Evolutionary conservation across 1,140 invertebrate species (phyloP), one percentile per base, ranked within the genome.

Genomic region (Lucilia cuprina): DNA sequence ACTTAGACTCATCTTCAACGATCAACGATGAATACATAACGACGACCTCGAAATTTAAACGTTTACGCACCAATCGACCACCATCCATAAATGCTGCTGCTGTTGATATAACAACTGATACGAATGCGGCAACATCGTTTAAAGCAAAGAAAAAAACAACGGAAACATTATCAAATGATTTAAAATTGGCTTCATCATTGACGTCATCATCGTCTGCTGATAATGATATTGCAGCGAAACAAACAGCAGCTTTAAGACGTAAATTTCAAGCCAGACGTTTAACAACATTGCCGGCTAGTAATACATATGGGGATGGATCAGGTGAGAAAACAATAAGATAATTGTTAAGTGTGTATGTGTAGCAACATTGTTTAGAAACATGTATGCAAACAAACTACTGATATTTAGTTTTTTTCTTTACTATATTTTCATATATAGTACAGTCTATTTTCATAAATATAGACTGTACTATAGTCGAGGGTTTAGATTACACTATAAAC

Each of bases 181-280:
- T 75, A n/a, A 74, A 50, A n/a, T 70, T 50, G 83, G 86, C 87
- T 77, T 85, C 87, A 85, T 82, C 84, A 82, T 78, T 83, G 77
- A 82, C 86, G 75, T 65, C 83, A 82, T 34, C 82, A 21, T 34
- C 82, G 17, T 34, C 86, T 82, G 49, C 82, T 49, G 50, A 84
- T 83, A 75, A 49, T 82, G 30, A 74, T 78, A 50, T 14, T 10
- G 55, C 82, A 84, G 41, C 80, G 49, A 49, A 21, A 30, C n/a
- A 82, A 34, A 55, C 77, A n/a, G 88, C 85, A 35, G 88, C 88
- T 13, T 84, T 90, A 84, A 87, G 89, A 7, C 87, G 89, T 19
- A 89, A 90, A 65, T 90, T 88, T 55, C 89, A 90, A 70, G 86
- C 89, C 49, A 88, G 89, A 49, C 89, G 89, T 12, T 88, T 88